These are phyloP conservation scores for Megamerina dolium DNA, from an alignment of 2,888 invertebrate species.

Conservation along the genomic window DNA sequence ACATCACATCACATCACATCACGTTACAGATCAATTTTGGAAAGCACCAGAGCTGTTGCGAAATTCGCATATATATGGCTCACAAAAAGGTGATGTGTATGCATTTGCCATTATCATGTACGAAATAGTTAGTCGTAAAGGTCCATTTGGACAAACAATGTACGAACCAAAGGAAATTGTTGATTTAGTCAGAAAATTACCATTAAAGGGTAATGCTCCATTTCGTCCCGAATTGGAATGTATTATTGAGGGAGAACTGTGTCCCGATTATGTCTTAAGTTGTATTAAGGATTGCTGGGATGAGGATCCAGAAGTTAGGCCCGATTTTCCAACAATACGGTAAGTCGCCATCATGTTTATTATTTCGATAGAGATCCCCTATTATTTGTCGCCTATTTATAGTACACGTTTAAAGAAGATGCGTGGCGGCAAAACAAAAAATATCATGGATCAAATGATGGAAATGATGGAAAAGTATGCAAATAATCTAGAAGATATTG, in stretches of 20 bases:
- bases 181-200: constrained; percentile 69
- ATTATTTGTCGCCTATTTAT: not conserved
- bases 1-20: constrained; percentile 19
- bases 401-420: constrained; percentile 73
- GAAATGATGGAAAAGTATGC: constrained; percentile 97
- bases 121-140: constrained; percentile 85
- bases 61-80: constrained; percentile 66
- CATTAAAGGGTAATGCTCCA: constrained; percentile 61
- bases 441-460: constrained; percentile 97
- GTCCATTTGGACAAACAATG: constrained; percentile 77
- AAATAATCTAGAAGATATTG: constrained; percentile 89
- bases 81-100: constrained; percentile 90
- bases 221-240: constrained; percentile 74
- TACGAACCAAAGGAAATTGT: constrained; percentile 89
- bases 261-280: constrained; percentile 73
- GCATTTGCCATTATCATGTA: constrained; percentile 94
- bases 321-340: constrained; percentile 78
- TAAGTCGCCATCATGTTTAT: constrained; percentile 19
- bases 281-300: constrained; percentile 88
- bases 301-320: constrained; percentile 74
- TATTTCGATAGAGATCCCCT: not conserved
- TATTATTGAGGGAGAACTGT: constrained; percentile 64
- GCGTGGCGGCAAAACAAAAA: constrained; percentile 78
- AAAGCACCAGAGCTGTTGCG: constrained; percentile 89
- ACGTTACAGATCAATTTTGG: constrained; percentile 78